These are phyloP conservation scores for Eretmochelys imbricata DNA, from an alignment of 2,113 vertebrate genomes.

Conservation along the genomic window DNA sequence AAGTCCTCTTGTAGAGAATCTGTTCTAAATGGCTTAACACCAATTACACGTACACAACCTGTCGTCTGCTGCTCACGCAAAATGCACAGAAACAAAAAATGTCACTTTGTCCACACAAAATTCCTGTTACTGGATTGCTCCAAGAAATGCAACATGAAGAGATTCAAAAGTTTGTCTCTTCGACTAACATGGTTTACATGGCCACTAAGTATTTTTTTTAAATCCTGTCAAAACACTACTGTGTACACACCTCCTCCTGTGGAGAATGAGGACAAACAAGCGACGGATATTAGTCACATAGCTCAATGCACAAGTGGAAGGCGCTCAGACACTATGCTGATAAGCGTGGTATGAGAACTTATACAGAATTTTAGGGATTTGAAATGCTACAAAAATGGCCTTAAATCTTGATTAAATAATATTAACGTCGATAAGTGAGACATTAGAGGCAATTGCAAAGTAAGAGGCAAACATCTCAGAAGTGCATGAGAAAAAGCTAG, in stretches of 20 bases:
- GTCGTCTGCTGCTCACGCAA: neutral
- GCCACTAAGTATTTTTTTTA: neutral
- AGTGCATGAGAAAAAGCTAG: neutral
- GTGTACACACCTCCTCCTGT: neutral
- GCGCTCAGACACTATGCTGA: neutral
- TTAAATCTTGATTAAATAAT: neutral
- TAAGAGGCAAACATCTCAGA: neutral
- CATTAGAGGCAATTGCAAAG: neutral
- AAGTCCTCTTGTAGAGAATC: neutral
- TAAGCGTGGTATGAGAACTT: neutral
- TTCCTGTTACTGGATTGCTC: neutral
- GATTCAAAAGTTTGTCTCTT: neutral
- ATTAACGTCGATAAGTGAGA: neutral
- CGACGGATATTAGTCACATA: neutral
- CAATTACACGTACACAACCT: too few species aligned
- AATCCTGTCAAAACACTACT: neutral
- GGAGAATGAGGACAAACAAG: neutral
- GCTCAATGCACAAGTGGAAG: fast-evolving
- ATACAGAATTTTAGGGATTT: neutral
- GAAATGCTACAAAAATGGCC: neutral
- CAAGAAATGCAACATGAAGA: too few species aligned
- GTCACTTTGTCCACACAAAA: neutral
- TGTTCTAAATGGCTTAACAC: neutral
- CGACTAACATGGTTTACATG: neutral
- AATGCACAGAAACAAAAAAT: neutral